phyloP scores from a whole-genome alignment of 2,888 invertebrate species.

The Ecdyonurus torrentis region DNA sequence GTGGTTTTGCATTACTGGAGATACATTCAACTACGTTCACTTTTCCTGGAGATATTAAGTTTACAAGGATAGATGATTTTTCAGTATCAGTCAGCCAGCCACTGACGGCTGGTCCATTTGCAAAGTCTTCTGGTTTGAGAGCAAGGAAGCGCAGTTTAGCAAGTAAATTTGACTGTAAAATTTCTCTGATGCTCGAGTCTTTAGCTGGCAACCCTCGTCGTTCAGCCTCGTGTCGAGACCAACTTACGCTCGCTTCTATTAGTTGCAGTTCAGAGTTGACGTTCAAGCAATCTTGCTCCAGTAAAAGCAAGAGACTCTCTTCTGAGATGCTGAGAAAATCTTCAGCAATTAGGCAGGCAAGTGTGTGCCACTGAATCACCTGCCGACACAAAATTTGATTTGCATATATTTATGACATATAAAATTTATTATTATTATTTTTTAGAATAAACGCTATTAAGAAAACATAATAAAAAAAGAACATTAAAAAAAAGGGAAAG shows the following conservation, averaged over 20 bases:
- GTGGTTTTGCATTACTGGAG: neutral
- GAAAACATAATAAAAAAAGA: too few species aligned
- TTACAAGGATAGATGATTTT: neutral
- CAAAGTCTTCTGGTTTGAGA: neutral
- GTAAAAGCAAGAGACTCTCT: neutral
- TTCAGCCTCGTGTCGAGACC: neutral
- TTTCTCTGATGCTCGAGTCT: neutral
- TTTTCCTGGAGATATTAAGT: neutral
- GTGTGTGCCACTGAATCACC: neutral
- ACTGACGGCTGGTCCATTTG: neutral
- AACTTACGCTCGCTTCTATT: neutral
- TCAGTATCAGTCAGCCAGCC: neutral
- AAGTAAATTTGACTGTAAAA: neutral
- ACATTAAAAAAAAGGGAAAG: too few species aligned
- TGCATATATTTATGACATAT: too few species aligned
- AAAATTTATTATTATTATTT: too few species aligned
- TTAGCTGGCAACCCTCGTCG: neutral
- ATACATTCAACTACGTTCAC: neutral
- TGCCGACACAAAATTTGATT: neutral
- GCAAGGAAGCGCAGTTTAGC: neutral
- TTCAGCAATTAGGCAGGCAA: neutral
- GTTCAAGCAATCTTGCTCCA: neutral
- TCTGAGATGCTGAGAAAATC: neutral
- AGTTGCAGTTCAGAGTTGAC: neutral
- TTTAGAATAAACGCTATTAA: too few species aligned